Evolutionary conservation across 2,113 vertebrate genomes (phyloP).

Genomic region (Tachysurus vachellii): DNA sequence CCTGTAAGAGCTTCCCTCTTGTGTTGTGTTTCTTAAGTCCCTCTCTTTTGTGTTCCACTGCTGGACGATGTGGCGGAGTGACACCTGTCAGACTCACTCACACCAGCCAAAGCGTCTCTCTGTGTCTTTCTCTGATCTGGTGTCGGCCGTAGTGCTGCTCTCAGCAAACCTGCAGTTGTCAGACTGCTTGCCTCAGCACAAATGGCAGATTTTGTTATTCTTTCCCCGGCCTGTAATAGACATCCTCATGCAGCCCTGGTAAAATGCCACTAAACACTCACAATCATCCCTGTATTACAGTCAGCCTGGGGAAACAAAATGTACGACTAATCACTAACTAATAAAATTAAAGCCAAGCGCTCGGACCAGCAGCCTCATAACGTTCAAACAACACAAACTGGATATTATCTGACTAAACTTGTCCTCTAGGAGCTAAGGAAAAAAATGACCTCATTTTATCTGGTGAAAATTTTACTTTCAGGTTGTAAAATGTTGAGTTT

Average conservation of each 20-base stretch:
- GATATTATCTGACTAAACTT: background rate
- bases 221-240: constrained; percentile 58
- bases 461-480: background rate
- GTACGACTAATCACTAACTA: constrained; percentile 2
- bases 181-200: constrained; percentile 76
- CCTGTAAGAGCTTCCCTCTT: background rate
- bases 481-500: background rate
- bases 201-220: constrained; percentile 52
- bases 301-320: constrained; percentile 22
- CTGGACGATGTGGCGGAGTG: constrained; percentile 40
- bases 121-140: constrained; percentile 46
- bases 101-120: constrained; percentile 21
- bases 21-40: constrained; percentile 1
- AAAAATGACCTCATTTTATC: background rate
- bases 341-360: background rate
- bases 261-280: constrained; percentile 20
- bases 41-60: background rate
- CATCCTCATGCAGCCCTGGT: constrained; percentile 59
- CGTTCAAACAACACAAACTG: background rate
- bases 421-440: background rate
- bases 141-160: constrained; percentile 72
- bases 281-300: constrained; percentile 35
- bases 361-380: background rate
- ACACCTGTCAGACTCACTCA: constrained; percentile 63
- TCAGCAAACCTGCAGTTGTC: constrained; percentile 72